Evolutionary conservation across 2,797 vertebrate species (phyloP).

Genomic region (Acanthurus leucopareius): DNA sequence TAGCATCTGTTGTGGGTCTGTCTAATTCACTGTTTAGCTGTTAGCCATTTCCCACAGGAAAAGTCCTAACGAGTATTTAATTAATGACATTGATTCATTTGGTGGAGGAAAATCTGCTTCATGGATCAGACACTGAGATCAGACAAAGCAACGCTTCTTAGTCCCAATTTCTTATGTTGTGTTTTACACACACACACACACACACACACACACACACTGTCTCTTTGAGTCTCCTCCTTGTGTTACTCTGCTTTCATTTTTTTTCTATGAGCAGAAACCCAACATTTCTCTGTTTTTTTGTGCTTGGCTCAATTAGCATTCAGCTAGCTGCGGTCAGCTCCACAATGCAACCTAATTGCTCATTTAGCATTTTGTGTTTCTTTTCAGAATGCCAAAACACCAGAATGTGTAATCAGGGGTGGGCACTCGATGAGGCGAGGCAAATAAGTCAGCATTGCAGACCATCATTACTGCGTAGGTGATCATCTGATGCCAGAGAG

Average conservation of each 20-base stretch:
- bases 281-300: slow-evolving; percentile 6
- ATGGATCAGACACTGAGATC: slow-evolving; percentile 50
- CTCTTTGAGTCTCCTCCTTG: slow-evolving; percentile 1
- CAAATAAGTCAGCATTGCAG: slow-evolving; percentile 47
- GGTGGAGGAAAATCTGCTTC: slow-evolving; percentile 64
- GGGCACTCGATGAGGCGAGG: slow-evolving; percentile 45
- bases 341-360: slow-evolving; percentile 76
- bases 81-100: slow-evolving; percentile 79
- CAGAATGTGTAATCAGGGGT: slow-evolving; percentile 66
- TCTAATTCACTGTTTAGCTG: slow-evolving; percentile 68
- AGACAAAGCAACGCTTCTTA: slow-evolving; percentile 24
- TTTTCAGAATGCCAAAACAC: slow-evolving; percentile 53
- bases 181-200: not conserved
- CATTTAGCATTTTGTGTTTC: slow-evolving; percentile 68
- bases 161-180: slow-evolving; percentile 4
- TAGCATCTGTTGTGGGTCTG: slow-evolving; percentile 60
- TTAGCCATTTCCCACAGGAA: slow-evolving; percentile 77
- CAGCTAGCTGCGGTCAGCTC: slow-evolving; percentile 31
- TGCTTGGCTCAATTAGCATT: slow-evolving; percentile 54
- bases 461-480: slow-evolving; percentile 48
- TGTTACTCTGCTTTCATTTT: not conserved
- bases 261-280: not conserved
- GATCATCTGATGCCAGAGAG: slow-evolving; percentile 31
- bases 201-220: not conserved
- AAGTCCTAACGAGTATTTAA: slow-evolving; percentile 82